Percentiles rank a stretch among this genome's conserved stretches.
Conservation (phyloP, 2,888 invertebrate genomes). For the Anarsia innoxiella region DNA sequence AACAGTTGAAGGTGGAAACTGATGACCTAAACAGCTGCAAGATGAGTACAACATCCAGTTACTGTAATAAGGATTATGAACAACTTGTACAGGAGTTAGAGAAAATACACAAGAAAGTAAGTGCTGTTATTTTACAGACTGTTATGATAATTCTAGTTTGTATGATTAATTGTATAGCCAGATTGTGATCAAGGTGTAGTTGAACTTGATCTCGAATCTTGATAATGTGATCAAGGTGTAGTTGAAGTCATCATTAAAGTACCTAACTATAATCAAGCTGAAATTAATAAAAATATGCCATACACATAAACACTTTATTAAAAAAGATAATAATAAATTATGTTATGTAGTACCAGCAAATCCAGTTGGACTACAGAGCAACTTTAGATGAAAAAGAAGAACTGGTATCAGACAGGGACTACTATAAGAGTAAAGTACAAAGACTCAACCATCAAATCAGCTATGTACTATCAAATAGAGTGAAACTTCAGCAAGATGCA, state of each 20-base stretch:
- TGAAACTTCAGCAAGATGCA: conserved; percentile 36
- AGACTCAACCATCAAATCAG: conserved; percentile 87
- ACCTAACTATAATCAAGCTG: too few relatives aligned
- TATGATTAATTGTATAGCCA: too few relatives aligned
- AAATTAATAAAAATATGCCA: too few relatives aligned
- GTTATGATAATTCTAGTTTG: too few relatives aligned
- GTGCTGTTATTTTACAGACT: neutral
- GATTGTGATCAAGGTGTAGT: too few relatives aligned
- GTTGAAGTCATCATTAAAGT: too few relatives aligned
- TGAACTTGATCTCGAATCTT: too few relatives aligned
- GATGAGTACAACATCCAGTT: conserved; percentile 14
- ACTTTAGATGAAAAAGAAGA: conserved; percentile 91
- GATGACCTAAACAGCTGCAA: conserved; percentile 31
- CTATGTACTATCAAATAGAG: conserved; percentile 73
- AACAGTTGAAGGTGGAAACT: conserved; percentile 40
- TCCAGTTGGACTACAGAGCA: conserved; percentile 84
- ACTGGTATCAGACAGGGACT: conserved; percentile 84
- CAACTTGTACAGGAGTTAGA: conserved; percentile 81
- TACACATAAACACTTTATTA: neutral
- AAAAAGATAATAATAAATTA: neutral
- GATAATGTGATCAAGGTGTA: too few relatives aligned
- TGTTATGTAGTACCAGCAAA: conserved; percentile 76
- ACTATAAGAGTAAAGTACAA: conserved; percentile 88
- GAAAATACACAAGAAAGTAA: conserved; percentile 77
- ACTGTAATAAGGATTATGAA: conserved; percentile 73